Base-by-base conservation (phyloP, 1,140 invertebrate genomes). In the Conus ventricosus region DNA sequence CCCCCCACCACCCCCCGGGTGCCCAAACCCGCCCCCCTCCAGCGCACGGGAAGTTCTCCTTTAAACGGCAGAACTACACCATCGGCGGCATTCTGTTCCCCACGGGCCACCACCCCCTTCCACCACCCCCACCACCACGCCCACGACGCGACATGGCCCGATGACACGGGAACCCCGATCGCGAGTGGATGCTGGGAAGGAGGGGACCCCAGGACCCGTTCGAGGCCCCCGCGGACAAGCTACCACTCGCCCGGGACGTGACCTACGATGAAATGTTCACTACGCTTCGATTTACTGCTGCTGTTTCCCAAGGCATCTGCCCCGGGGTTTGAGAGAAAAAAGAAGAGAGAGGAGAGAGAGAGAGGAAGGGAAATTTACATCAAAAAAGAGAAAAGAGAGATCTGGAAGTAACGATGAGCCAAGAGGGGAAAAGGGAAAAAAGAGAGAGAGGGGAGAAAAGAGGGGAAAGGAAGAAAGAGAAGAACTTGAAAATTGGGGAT, bases 221-320 rank as follows among this genome's bases (percentile, higher is more conserved):
- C 76, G 87, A 87, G 10, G 84, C 88, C 15, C 89, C 89, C 0
- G 82, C 82, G 5, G 85, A 82, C 13, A 80, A 84, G 25, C 87
- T 91, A 83, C 78, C 60, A 27, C 78, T 0, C 88, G 90, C 5
- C 88, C 91, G 53, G 15, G 80, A 88, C 60, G 51, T 88, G 3
- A 91, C 91, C 5, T 91, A 91, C 78, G 88, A 89, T 25, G 91
- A 91, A 84, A 67, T 91, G 17, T 87, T 91, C 27, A 80, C 82
- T 91, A 90, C 85, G 88, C 60, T 90, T 90, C 27, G 87, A 90
- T 51, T 51, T 89, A 91, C 75, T 91, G 91, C 60, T 89, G 1
- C 81, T 91, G n/a, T 91, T 91, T 81, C 82, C 89, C 10, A 90
- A 89, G 80, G 89, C 55, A 39, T 39, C 39, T 39, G 39, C 39